These are phyloP conservation scores for Hirtodrosophila histrioides DNA, from an alignment of 2,888 invertebrate species.

Conservation along the genomic window DNA sequence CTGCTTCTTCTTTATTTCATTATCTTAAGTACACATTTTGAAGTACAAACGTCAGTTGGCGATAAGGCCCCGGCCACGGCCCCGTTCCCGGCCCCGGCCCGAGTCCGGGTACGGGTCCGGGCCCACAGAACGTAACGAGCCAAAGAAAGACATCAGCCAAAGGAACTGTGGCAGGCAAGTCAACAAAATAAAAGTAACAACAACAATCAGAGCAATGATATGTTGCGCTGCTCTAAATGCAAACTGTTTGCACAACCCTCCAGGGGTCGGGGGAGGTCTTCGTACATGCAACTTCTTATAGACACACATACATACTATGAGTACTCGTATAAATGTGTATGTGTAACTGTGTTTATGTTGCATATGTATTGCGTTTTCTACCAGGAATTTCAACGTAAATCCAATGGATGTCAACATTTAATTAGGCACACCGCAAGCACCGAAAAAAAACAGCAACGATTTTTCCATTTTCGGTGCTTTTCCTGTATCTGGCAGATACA, in stretches of 20 bases:
- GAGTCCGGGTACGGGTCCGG: not conserved
- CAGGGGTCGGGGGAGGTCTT: constrained; percentile 12
- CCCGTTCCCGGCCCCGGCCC: too few relatives aligned
- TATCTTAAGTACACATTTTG: constrained; percentile 81
- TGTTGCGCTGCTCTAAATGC: constrained; percentile 65
- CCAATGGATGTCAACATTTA: constrained; percentile 43
- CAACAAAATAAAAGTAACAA: constrained; percentile 41
- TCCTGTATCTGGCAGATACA: constrained; percentile 25
- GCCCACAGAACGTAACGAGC: constrained; percentile 46
- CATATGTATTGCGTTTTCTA: constrained; percentile 22
- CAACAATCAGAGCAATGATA: constrained; percentile 53
- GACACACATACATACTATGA: not conserved
- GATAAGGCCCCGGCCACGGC: constrained; percentile 52
- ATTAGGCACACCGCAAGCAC: constrained; percentile 48
- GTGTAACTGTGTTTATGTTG: constrained; percentile 8
- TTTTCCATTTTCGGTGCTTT: constrained; percentile 2
- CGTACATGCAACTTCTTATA: constrained; percentile 10
- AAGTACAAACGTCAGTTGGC: constrained; percentile 79
- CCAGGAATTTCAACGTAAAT: constrained; percentile 43
- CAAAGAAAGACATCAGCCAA: constrained; percentile 65
- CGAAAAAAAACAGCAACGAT: not conserved
- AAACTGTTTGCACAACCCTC: constrained; percentile 70
- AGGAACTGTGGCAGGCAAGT: constrained; percentile 52
- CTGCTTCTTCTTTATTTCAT: constrained; percentile 51
- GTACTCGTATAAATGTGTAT: too few relatives aligned